A percentile compares a stretch with the other conserved stretches of the same genome.
Conservation (phyloP, 92 coral and sea anemone genomes). For the Diadumene lineata region DNA sequence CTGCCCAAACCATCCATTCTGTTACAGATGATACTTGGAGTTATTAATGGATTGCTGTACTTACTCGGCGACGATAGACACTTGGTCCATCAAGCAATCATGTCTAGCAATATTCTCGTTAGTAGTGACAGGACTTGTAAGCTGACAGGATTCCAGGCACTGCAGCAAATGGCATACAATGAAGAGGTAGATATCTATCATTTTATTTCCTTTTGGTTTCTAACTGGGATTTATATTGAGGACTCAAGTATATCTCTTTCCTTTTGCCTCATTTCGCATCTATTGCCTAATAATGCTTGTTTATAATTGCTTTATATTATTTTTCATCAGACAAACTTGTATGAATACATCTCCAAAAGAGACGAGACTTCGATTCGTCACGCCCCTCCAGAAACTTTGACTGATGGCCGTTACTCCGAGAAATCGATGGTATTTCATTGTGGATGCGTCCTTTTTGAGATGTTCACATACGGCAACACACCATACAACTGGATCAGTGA, state of each 20-base stretch:
- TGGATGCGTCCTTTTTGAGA: conserved; percentile 5
- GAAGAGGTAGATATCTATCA: conserved; percentile 1
- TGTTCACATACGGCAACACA: conserved; percentile 18
- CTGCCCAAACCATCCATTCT: conserved; percentile 22
- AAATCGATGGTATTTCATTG: conserved; percentile 7
- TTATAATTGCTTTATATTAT: background rate
- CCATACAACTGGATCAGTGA: conserved; percentile 12
- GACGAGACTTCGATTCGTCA: conserved; percentile 16
- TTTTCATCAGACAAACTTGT: background rate
- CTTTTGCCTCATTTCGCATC: no score
- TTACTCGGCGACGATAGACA: background rate
- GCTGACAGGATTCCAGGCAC: conserved; percentile 20
- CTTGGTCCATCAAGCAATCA: conserved; percentile 7
- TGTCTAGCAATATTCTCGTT: conserved; percentile 11
- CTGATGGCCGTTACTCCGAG: conserved; percentile 12
- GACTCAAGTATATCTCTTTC: no score
- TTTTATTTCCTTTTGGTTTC: background rate
- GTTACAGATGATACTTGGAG: conserved; percentile 14
- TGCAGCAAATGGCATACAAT: conserved; percentile 3
- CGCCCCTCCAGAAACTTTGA: conserved; percentile 13
- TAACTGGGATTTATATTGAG: no score
- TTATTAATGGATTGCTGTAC: conserved; percentile 1
- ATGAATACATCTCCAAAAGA: background rate
- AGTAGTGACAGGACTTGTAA: conserved; percentile 1
- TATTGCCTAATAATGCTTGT: no score